Base-by-base conservation (phyloP, 1,140 invertebrate genomes). In the Drosophila tani region DNA sequence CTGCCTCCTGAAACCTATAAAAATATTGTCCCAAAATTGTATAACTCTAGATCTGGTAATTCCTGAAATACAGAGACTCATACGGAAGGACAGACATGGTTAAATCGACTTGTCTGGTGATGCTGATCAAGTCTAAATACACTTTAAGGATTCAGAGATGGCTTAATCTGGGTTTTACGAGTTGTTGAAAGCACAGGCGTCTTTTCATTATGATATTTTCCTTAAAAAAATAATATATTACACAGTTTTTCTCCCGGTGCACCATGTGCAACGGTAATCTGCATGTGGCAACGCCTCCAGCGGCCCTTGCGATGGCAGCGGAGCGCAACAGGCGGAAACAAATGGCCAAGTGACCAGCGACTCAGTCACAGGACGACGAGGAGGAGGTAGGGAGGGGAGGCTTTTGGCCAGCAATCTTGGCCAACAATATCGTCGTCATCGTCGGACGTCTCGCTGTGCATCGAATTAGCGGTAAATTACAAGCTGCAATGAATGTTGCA, bases 391-490 rank as follows among this genome's bases (percentile, higher is more conserved):
- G 12, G 29, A n/a, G 11, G 27, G 24, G 15, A 19, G 40, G 17
- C 35, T 56, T 21, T 40, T 56, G 53, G 53, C 53, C 53, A 1
- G 51, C 51, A 7, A 15, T 38, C 12, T 27, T 41, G 65, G 29
- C 43, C 49, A 46, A 35, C 53, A 78, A 27, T 50, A 35, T 51
- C 32, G 69, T 80, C 64, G 57, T 58, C 79, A 57, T 73, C 68
- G 82, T 58, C 27, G 51, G 75, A 63, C 60, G 67, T 65, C 78
- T 81, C 71, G 68, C 62, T 73, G 53, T 56, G 82, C 84, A 74
- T 84, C 81, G 82, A 87, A 87, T 87, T 88, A 87, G 85, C 83
- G 81, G 85, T 84, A 88, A 88, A 87, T 87, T 87, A 88, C 81
- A 88, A 81, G 57, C 60, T 75, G 69, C 75, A 73, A 55, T 75